phyloP scores from a whole-genome alignment of 2,113 vertebrate genomes.

The Prolemur simus region DNA sequence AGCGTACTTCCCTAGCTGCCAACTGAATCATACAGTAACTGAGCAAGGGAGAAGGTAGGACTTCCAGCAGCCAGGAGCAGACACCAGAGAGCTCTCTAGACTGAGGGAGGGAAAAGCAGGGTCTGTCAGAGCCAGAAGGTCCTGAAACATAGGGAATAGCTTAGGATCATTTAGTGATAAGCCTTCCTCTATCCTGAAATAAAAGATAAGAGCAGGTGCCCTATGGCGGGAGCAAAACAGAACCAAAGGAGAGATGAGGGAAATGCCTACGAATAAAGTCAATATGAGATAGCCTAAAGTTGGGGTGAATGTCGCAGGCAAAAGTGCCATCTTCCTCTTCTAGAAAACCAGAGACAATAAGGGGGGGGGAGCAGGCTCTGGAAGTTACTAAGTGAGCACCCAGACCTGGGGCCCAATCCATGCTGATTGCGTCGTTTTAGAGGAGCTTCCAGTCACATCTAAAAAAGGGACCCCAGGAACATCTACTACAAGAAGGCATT shows the following conservation, averaged over 20 bases:
- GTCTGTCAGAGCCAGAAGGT: not conserved
- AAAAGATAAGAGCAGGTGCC: not conserved
- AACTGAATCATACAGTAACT: not conserved
- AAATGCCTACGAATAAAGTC: not conserved
- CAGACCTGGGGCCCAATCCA: not conserved
- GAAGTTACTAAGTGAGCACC: not conserved
- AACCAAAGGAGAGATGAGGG: not conserved
- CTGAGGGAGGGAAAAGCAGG: not conserved
- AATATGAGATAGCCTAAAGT: not conserved
- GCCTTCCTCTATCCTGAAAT: not conserved
- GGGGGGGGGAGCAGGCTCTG: accelerated
- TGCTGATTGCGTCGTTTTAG: not conserved
- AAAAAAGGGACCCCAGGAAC: not conserved
- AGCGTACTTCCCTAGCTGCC: not conserved
- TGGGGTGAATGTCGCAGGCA: not conserved
- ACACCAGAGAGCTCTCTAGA: not conserved
- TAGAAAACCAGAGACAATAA: not conserved
- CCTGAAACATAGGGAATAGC: not conserved
- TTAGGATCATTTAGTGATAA: not conserved
- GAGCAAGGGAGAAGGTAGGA: not conserved
- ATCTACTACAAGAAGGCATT: not conserved
- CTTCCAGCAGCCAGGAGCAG: not conserved
- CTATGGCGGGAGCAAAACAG: not conserved
- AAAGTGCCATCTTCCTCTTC: not conserved
- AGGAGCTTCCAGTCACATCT: not conserved